Evolutionary conservation across 2,888 invertebrate species (phyloP).

Genomic region (Tyria jacobaeae): DNA sequence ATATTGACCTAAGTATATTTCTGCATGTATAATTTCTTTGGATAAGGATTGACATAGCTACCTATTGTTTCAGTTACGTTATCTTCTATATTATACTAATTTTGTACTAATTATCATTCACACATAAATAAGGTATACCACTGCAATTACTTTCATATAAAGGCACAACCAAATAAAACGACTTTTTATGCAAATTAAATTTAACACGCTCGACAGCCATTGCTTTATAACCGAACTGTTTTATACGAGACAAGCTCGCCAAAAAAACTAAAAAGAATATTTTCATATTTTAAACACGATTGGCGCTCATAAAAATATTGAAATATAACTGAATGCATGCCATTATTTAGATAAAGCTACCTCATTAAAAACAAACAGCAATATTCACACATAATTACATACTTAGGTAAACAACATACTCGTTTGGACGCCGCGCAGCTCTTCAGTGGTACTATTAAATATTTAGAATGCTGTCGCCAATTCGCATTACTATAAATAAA

Average conservation of each 20-base stretch:
- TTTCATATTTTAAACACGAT: neutral
- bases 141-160: neutral
- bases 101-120: no score
- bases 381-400: conserved; percentile 10
- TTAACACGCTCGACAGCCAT: neutral
- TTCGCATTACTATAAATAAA: conserved; percentile 57
- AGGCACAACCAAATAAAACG: neutral
- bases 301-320: conserved; percentile 2
- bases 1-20: no score
- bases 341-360: conserved; percentile 7
- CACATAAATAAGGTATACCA: neutral
- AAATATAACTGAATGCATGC: conserved; percentile 9
- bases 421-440: conserved; percentile 59
- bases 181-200: neutral
- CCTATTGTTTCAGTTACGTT: no score
- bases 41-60: no score
- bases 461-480: conserved; percentile 57
- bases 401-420: conserved; percentile 43
- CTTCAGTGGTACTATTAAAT: conserved; percentile 59
- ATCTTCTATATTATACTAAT: no score
- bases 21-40: no score
- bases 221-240: neutral
- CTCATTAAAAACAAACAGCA: conserved; percentile 8
- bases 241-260: neutral
- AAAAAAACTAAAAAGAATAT: neutral